These are phyloP conservation scores for Phaethon lepturus DNA, from an alignment of 2,113 vertebrate species.

Conservation along the genomic window DNA sequence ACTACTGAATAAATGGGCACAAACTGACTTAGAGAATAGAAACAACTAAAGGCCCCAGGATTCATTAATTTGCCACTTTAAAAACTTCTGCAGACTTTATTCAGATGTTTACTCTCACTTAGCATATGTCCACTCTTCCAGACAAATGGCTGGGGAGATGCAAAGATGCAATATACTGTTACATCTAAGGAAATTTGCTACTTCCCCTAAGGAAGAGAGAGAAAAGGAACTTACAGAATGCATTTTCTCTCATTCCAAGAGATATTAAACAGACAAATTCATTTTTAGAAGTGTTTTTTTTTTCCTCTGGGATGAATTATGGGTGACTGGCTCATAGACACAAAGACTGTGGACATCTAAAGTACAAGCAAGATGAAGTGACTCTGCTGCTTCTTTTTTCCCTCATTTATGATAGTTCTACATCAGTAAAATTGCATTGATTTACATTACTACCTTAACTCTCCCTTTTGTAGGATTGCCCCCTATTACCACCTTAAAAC, in stretches of 20 bases:
- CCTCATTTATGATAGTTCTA: neutral
- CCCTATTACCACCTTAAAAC: neutral
- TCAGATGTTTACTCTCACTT: neutral
- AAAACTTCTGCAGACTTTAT: neutral
- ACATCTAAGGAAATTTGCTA: neutral
- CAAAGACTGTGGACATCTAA: neutral
- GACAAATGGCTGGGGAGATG: neutral
- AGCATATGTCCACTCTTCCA: neutral
- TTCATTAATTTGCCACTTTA: neutral
- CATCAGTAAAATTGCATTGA: neutral
- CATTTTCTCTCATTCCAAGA: neutral
- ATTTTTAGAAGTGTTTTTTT: neutral
- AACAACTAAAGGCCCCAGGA: neutral
- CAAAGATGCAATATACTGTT: neutral
- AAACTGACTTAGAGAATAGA: neutral
- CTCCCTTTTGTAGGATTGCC: neutral
- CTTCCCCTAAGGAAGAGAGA: neutral
- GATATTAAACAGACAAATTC: neutral
- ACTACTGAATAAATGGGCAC: neutral
- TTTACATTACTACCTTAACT: neutral
- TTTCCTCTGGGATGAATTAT: neutral
- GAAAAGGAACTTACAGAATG: neutral
- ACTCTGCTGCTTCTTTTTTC: neutral
- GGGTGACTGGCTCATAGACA: neutral
- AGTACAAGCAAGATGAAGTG: neutral